Evolutionary conservation across 2,113 vertebrate species (phyloP).

Genomic region (Corydoras maculifer): DNA sequence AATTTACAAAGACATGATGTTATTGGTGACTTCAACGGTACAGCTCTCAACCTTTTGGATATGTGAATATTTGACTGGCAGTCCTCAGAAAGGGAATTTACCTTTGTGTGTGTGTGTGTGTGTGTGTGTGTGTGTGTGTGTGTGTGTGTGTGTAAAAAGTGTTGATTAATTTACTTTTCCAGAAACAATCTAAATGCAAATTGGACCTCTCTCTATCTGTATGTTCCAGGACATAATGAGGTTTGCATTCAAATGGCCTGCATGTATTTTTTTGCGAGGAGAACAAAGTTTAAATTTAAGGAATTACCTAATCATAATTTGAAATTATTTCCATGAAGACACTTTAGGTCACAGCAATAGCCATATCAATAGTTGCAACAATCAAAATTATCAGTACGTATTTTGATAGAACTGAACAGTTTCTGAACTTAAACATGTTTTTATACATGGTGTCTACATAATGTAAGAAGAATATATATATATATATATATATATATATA

Average conservation of each 20-base stretch:
- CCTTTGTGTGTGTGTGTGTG: slow-evolving; percentile 17
- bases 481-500: too few relatives aligned
- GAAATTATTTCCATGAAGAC: slow-evolving; percentile 44
- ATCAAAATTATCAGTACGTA: neutral
- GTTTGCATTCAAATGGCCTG: slow-evolving; percentile 68
- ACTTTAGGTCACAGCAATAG: slow-evolving; percentile 2
- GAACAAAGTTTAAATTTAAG: slow-evolving; percentile 60
- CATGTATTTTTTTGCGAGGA: slow-evolving; percentile 58
- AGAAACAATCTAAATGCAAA: slow-evolving; percentile 78
- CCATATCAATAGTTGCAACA: slow-evolving; percentile 12
- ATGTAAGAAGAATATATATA: too few relatives aligned
- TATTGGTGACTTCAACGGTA: neutral
- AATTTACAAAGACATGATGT: too few relatives aligned
- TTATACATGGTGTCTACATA: too few relatives aligned
- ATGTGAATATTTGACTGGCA: slow-evolving; percentile 20
- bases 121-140: slow-evolving; percentile 28
- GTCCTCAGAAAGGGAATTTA: slow-evolving; percentile 21
- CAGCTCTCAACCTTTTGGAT: slow-evolving; percentile 17
- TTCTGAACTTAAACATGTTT: too few relatives aligned
- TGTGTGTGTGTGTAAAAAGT: slow-evolving; percentile 40
- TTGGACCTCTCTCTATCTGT: slow-evolving; percentile 69
- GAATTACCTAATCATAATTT: slow-evolving; percentile 51
- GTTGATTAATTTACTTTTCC: slow-evolving; percentile 70
- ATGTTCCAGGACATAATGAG: slow-evolving; percentile 68
- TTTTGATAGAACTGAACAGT: too few relatives aligned